Base-by-base conservation (phyloP, 1,140 invertebrate genomes). In the Drosophila bocqueti region DNA sequence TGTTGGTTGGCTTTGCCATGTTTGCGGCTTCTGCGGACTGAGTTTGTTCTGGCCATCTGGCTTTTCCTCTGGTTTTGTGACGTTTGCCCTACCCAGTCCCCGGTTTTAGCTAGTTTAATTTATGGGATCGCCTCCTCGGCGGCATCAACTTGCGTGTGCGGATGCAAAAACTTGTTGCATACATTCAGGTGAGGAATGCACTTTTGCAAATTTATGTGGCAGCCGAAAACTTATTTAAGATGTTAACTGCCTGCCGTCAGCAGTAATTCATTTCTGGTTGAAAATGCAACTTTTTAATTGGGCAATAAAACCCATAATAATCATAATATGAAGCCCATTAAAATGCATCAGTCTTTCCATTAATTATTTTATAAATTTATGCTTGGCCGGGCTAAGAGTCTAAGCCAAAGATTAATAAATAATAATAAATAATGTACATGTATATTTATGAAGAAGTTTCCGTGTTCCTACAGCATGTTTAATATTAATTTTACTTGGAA, bases 91-190 rank as follows among this genome's bases (percentile, higher is more conserved):
- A 15, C 36, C 54, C 46, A 45, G 58, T 13, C 29, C 26, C 52
- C 16, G 34, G 47, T 29, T 46, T 57, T 71, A 29, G 62, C 75
- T 67, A 68, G 42, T 67, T 83, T 75, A 87, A 87, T 87, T 87
- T 87, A 89, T 87, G 84, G 71, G 67, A 66, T 54, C 73, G 64
- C 65, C 50, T 55, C 58, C 43, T 36, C 42, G 21, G 26, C 18
- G 52, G 66, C 61, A 61, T 83, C 81, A 83, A 81, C 38, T 66
- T 77, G 77, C 81, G 81, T 84, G 83, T 89, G 83, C 77, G 67
- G 63, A 65, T 89, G 84, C 84, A 87, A 83, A 87, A 89, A 87
- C 84, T 87, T 87, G 84, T 87, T 87, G 84, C 84, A 78, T 46
- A 72, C 78, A 45, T 36, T 26, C 71, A 52, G 75, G 68, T 71